Conservation (phyloP, 2,113 vertebrate species). For the Grantiella picta region DNA sequence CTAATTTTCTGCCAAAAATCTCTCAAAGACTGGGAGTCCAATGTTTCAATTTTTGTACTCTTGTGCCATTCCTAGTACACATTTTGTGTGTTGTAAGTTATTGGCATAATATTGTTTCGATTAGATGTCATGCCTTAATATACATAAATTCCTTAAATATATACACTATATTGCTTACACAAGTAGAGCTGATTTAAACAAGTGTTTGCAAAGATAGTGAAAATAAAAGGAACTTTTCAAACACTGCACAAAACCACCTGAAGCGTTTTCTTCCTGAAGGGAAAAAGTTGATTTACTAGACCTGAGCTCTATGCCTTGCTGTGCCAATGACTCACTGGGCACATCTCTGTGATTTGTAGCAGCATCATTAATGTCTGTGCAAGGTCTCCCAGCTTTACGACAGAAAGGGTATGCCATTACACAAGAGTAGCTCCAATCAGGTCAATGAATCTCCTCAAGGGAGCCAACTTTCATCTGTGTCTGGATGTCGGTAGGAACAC, state of each 20-base stretch:
- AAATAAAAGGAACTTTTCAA: neutral
- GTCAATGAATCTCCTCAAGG: constrained; percentile 32
- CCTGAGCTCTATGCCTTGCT: neutral
- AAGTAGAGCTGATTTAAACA: neutral
- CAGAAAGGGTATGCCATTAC: neutral
- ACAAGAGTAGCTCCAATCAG: neutral
- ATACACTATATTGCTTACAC: neutral
- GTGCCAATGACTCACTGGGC: constrained; percentile 20
- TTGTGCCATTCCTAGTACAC: neutral
- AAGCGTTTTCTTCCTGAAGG: neutral
- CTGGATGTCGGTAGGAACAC: neutral
- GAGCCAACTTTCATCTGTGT: constrained; percentile 21
- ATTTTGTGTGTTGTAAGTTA: neutral
- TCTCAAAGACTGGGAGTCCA: neutral
- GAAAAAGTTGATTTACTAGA: constrained; percentile 15
- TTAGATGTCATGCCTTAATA: neutral
- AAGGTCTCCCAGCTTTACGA: neutral
- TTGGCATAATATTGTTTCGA: neutral
- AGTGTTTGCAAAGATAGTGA: neutral
- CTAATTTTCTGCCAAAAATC: neutral
- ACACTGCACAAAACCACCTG: neutral
- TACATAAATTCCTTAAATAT: neutral
- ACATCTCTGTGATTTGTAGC: constrained; percentile 27
- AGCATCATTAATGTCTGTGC: neutral
- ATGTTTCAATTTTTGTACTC: neutral